phyloP scores from a whole-genome alignment of 2,113 vertebrate genomes.

The Heteronetta atricapilla region DNA sequence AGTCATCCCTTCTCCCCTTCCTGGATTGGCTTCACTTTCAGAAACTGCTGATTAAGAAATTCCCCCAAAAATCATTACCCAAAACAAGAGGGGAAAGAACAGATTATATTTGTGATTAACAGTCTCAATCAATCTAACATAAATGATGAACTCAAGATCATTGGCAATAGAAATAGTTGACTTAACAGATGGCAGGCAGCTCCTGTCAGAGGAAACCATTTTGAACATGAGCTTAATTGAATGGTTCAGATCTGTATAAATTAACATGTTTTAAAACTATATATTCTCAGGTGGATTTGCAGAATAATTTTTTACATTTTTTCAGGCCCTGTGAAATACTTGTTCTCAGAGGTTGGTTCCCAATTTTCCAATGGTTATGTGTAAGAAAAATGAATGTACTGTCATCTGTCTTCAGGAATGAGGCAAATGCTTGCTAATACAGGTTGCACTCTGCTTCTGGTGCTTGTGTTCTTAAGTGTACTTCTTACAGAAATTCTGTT shows the following conservation, averaged over 20 bases:
- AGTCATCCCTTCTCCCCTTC: not conserved
- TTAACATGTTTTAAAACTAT: conserved; percentile 73
- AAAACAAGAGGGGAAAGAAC: conserved; percentile 14
- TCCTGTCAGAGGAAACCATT: conserved; percentile 66
- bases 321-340: conserved; percentile 11
- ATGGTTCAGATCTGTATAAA: conserved; percentile 71
- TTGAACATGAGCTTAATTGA: conserved; percentile 69
- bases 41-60: conserved; percentile 56
- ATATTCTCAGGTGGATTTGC: conserved; percentile 54
- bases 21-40: not conserved
- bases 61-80: conserved; percentile 3
- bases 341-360: conserved; percentile 1
- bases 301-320: conserved; percentile 6
- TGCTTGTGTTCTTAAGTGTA: not conserved
- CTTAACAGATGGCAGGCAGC: conserved; percentile 76
- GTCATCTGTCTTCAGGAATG: not conserved
- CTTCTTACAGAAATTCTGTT: conserved; percentile 39
- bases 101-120: conserved; percentile 66
- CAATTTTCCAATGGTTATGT: not conserved
- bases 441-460: not conserved
- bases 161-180: conserved; percentile 70
- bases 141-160: conserved; percentile 59
- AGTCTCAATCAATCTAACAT: conserved; percentile 50
- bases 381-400: not conserved
- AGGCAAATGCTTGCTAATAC: not conserved